These are phyloP conservation scores for Drosophila leontia DNA, from an alignment of 1,140 invertebrate species.

Conservation along the genomic window DNA sequence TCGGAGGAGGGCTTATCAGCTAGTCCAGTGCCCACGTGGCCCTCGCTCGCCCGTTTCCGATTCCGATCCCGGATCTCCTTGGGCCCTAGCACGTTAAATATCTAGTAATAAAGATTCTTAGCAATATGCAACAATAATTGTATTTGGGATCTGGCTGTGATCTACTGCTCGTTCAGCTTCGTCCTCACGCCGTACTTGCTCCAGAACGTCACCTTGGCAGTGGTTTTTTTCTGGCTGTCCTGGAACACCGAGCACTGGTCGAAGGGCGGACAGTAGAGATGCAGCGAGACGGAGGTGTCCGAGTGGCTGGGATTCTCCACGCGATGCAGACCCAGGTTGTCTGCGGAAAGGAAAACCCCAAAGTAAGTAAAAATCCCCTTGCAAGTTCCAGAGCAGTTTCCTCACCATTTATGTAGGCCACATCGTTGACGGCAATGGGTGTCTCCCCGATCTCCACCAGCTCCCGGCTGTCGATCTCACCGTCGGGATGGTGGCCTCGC, in stretches of 20 bases:
- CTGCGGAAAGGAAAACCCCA: slow-evolving; percentile 85
- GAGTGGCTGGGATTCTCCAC: slow-evolving; percentile 97
- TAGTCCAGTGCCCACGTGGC: slow-evolving; percentile 9
- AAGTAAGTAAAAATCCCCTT: background rate
- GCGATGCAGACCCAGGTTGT: slow-evolving; percentile 96
- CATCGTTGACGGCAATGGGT: slow-evolving; percentile 90
- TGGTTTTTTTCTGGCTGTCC: slow-evolving; percentile 91
- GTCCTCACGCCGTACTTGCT: slow-evolving; percentile 81
- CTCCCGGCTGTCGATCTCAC: slow-evolving; percentile 63
- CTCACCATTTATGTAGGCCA: slow-evolving; percentile 98
- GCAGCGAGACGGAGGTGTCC: slow-evolving; percentile 95
- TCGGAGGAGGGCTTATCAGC: slow-evolving; percentile 26
- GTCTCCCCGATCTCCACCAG: slow-evolving; percentile 88
- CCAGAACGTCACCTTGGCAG: slow-evolving; percentile 91
- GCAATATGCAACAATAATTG: slow-evolving; percentile 56
- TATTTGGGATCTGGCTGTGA: slow-evolving; percentile 38
- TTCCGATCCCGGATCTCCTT: slow-evolving; percentile 26
- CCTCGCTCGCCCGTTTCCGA: background rate
- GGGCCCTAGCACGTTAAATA: slow-evolving; percentile 52
- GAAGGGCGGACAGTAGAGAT: slow-evolving; percentile 98
- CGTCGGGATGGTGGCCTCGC: slow-evolving; percentile 33
- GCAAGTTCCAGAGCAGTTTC: slow-evolving; percentile 4
- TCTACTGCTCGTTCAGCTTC: slow-evolving; percentile 66
- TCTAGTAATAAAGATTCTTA: slow-evolving; percentile 67
- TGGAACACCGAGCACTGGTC: slow-evolving; percentile 95